Percentiles rank a stretch among this genome's conserved stretches.
These are phyloP conservation scores for Pelosia muscerda DNA, from an alignment of 2,888 invertebrate species.

Conservation along the genomic window DNA sequence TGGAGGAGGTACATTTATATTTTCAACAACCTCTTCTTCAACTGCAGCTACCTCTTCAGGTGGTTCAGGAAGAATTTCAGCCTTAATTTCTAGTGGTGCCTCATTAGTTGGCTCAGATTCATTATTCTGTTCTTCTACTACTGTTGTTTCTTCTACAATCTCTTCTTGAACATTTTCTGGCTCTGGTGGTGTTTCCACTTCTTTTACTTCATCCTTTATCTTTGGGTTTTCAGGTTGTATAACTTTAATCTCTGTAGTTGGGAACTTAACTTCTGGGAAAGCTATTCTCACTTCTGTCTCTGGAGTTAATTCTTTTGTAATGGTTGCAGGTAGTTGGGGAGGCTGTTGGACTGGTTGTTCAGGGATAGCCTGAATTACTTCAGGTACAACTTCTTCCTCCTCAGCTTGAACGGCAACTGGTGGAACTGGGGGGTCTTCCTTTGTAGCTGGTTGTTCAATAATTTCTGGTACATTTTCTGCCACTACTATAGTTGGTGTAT, in stretches of 20 bases:
- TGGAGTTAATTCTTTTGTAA: constrained; percentile 45
- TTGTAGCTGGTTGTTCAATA: constrained; percentile 44
- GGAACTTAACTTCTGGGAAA: constrained; percentile 81
- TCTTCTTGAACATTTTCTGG: constrained; percentile 32
- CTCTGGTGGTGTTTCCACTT: constrained; percentile 42
- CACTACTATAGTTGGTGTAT: constrained; percentile 20
- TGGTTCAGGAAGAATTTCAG: constrained; percentile 15
- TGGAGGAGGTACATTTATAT: constrained; percentile 16
- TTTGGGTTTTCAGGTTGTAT: constrained; percentile 72
- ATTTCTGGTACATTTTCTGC: constrained; percentile 35
- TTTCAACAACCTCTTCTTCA: constrained; percentile 22
- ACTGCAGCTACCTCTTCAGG: constrained; percentile 15
- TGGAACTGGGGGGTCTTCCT: constrained; percentile 55
- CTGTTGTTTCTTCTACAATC: constrained; percentile 27
- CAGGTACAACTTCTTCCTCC: constrained; percentile 49
- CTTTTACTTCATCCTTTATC: constrained; percentile 73
- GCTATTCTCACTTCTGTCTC: constrained; percentile 62
- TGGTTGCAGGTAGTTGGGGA: constrained; percentile 33
- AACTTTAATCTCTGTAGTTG: constrained; percentile 80
- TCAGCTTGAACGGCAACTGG: constrained; percentile 34
- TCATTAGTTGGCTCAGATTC: constrained; percentile 20
- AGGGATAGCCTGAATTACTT: constrained; percentile 40
- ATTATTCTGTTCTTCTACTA: constrained; percentile 22
- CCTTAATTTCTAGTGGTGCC: constrained; percentile 15
- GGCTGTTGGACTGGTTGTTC: constrained; percentile 29